A percentile compares a stretch with the other conserved stretches of the same genome.
Evolutionary conservation across 2,113 vertebrate species (phyloP).

Genomic region (Donacobius atricapilla): DNA sequence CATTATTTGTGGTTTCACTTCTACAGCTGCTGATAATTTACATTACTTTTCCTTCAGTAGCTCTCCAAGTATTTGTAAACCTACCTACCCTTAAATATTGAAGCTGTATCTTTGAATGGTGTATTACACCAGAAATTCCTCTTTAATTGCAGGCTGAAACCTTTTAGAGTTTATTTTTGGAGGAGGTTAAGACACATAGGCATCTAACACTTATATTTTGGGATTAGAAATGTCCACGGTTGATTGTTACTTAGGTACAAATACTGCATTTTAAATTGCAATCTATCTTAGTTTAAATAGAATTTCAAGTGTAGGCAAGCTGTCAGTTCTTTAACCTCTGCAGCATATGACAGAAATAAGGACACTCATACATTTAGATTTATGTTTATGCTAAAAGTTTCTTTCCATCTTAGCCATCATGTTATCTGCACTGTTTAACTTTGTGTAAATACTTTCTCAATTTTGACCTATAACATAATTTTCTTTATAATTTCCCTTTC

Average conservation of each 20-base stretch:
- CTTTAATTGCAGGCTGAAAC: background rate
- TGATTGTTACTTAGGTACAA: constrained; percentile 25
- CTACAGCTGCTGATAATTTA: background rate
- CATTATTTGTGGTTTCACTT: background rate
- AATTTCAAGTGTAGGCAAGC: constrained; percentile 23
- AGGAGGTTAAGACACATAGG: background rate
- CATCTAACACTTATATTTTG: background rate
- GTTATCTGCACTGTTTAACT: background rate
- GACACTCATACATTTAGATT: background rate
- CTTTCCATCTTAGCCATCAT: background rate
- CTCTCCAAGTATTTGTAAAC: background rate
- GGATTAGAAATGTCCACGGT: background rate
- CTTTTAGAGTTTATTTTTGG: background rate
- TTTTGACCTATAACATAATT: background rate
- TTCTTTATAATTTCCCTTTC: background rate
- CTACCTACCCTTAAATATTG: background rate
- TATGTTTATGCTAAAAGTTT: background rate
- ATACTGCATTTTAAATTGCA: background rate
- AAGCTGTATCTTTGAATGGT: background rate
- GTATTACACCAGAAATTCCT: background rate
- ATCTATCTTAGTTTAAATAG: constrained; percentile 1
- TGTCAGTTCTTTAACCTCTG: constrained; percentile 15
- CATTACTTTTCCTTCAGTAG: background rate
- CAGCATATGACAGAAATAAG: background rate
- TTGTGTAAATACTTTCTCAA: background rate